Conservation (phyloP, 1,140 invertebrate genomes). For the Choristoneura fumiferana region DNA sequence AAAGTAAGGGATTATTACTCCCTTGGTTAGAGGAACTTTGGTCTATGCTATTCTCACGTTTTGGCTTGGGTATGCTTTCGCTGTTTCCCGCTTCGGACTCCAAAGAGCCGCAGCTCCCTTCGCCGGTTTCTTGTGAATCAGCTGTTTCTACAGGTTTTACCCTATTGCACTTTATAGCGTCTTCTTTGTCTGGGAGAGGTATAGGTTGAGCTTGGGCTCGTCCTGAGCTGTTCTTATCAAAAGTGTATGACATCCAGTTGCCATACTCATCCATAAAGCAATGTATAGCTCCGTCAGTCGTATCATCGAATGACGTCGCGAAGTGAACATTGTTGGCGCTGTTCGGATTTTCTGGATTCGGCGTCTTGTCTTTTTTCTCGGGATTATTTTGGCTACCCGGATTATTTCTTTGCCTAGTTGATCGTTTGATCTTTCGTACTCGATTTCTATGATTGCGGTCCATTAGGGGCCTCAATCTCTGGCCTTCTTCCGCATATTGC, state of each 20-base stretch:
- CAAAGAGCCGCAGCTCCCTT: slow-evolving; percentile 70
- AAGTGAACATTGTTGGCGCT: slow-evolving; percentile 80
- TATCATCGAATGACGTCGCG: slow-evolving; percentile 92
- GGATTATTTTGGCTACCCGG: slow-evolving; percentile 45
- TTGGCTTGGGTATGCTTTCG: slow-evolving; percentile 65
- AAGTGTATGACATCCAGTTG: slow-evolving; percentile 90
- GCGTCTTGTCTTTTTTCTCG: slow-evolving; percentile 58
- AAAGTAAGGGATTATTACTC: slow-evolving; percentile 71
- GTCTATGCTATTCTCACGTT: slow-evolving; percentile 67
- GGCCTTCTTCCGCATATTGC: slow-evolving; percentile 51
- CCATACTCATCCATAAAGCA: slow-evolving; percentile 88
- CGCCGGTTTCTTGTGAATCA: slow-evolving; percentile 28
- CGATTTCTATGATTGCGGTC: slow-evolving; percentile 74
- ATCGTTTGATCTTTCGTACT: slow-evolving; percentile 74
- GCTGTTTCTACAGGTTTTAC: slow-evolving; percentile 65
- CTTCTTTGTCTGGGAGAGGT: slow-evolving; percentile 64
- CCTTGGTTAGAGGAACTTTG: slow-evolving; percentile 75
- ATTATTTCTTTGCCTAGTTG: slow-evolving; percentile 69
- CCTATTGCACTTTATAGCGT: slow-evolving; percentile 61
- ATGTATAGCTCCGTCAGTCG: slow-evolving; percentile 91
- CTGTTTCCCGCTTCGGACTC: slow-evolving; percentile 68
- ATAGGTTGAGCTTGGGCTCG: slow-evolving; percentile 56
- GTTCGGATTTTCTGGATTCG: slow-evolving; percentile 57
- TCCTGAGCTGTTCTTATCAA: slow-evolving; percentile 84
- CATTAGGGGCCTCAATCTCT: slow-evolving; percentile 68